Evolutionary conservation across 1,140 invertebrate species (phyloP).

Genomic region (Scaptomyza hsui): DNA sequence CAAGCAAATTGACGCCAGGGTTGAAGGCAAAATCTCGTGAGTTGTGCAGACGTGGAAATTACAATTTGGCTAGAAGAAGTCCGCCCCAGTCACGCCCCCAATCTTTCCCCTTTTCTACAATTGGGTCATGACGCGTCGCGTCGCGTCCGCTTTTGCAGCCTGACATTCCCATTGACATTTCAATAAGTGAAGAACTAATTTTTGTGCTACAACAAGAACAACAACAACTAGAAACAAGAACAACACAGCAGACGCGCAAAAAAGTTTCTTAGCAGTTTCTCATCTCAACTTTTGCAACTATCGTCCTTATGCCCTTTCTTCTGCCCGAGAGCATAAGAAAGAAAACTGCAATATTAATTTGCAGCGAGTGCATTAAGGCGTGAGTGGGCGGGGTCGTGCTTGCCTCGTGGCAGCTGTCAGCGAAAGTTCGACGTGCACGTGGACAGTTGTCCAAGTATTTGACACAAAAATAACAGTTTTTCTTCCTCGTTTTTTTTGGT

Average conservation of each 20-base stretch:
- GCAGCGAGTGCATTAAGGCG: slow-evolving; percentile 77
- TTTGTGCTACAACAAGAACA: slow-evolving; percentile 51
- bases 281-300: slow-evolving; percentile 46
- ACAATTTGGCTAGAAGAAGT: slow-evolving; percentile 68
- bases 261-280: slow-evolving; percentile 55
- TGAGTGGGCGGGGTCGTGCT: slow-evolving; percentile 11
- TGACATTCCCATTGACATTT: slow-evolving; percentile 80
- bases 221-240: slow-evolving; percentile 14
- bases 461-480: slow-evolving; percentile 81
- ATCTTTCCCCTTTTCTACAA: too few species aligned
- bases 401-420: slow-evolving; percentile 67
- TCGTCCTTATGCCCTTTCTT: slow-evolving; percentile 14
- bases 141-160: slow-evolving; percentile 35
- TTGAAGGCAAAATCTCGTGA: slow-evolving; percentile 36
- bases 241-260: slow-evolving; percentile 51
- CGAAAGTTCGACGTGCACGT: slow-evolving; percentile 75
- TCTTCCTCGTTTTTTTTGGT: slow-evolving; percentile 29
- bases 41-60: slow-evolving; percentile 70
- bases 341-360: slow-evolving; percentile 79
- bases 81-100: slow-evolving; percentile 3
- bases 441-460: slow-evolving; percentile 80
- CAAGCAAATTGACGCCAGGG: slow-evolving; percentile 74
- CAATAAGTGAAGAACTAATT: slow-evolving; percentile 82
- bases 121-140: not conserved
- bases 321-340: not conserved